Evolutionary conservation across 2,113 vertebrate genomes (phyloP).

Genomic region (Eulemur macaco): DNA sequence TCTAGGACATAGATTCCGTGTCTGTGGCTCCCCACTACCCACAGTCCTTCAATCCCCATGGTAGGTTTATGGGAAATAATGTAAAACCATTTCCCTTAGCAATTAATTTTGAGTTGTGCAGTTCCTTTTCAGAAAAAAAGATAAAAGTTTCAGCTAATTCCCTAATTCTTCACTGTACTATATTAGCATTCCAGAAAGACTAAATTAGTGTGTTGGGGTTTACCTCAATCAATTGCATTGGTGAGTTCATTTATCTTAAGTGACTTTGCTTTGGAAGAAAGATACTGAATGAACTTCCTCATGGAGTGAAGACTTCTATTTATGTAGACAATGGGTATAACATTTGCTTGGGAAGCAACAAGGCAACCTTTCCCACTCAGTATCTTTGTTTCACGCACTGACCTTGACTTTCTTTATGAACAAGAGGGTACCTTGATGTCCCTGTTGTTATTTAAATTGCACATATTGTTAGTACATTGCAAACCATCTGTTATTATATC

Average conservation of each 20-base stretch:
- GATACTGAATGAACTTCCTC: background rate
- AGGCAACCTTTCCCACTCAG: background rate
- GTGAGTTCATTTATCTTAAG: slow-evolving; percentile 60
- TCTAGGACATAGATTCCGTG: slow-evolving; percentile 51
- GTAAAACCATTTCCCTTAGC: slow-evolving; percentile 74
- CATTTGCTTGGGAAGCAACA: background rate
- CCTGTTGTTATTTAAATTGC: background rate
- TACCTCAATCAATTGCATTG: slow-evolving; percentile 56
- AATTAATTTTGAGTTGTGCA: slow-evolving; percentile 74
- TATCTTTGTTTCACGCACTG: background rate
- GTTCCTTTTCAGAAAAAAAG: slow-evolving; percentile 53
- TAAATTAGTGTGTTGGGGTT: slow-evolving; percentile 47
- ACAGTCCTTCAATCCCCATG: slow-evolving; percentile 59
- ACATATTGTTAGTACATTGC: background rate
- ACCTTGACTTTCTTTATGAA: background rate
- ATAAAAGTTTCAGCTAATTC: slow-evolving; percentile 68
- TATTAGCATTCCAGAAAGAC: slow-evolving; percentile 51
- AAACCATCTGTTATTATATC: slow-evolving; percentile 33
- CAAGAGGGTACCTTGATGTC: background rate
- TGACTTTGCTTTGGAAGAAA: slow-evolving; percentile 49
- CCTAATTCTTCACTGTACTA: slow-evolving; percentile 51
- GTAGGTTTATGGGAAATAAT: slow-evolving; percentile 78
- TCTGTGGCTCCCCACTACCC: slow-evolving; percentile 52
- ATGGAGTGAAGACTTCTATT: background rate
- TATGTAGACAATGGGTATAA: background rate